Base-by-base conservation (phyloP, 2,888 invertebrate species). In the Limnephilus rhombicus region DNA sequence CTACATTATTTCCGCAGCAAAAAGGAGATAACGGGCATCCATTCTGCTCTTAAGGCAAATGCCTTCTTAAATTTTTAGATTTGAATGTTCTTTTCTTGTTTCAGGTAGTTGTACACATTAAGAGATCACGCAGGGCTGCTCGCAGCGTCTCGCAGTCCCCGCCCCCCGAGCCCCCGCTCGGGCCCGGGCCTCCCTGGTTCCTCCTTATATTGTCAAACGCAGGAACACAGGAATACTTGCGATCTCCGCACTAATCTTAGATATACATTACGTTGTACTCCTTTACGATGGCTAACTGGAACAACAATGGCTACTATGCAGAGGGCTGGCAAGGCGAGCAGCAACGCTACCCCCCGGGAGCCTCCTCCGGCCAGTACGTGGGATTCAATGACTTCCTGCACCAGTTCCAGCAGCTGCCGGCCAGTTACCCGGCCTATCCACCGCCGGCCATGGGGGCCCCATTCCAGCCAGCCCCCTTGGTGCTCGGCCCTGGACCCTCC, bases 381-480 rank as follows among this genome's bases (percentile, higher is more conserved):
- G 85, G 89, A 29, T 93, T 93, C 81, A 88, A 93, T 85, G 93
- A 92, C 53, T 93, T 93, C 45, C 68, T 93, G 80, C 90, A 92
- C 83, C 93, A 93, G 81, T 93, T 89, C 80, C 93, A 93, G 89
- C 91, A 92, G 29, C 24, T 91, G 7, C 80, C 92, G 15, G 53
- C 87, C 53, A 29, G 15, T 18, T 68, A 31, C 31, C 53, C 87
- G 29, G 18, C 34, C 34, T 24, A 18, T 37, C 34, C 68, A 18
- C 68, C 41, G 34, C 88, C 80, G 9, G 80, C 45, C 45, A 24
- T 41, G n/a, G 29, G 41, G 29, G 45, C 80, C 80, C 68, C 15
- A 18, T 15, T 24, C 18, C 80, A 24, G 31, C 87, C 45, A 53
- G 29, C 87, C 29, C 88, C 88, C 29, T 24, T n/a, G 13, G 18